Evolutionary conservation across 2,797 vertebrate species (phyloP).

Genomic region (Octomys mimax): DNA sequence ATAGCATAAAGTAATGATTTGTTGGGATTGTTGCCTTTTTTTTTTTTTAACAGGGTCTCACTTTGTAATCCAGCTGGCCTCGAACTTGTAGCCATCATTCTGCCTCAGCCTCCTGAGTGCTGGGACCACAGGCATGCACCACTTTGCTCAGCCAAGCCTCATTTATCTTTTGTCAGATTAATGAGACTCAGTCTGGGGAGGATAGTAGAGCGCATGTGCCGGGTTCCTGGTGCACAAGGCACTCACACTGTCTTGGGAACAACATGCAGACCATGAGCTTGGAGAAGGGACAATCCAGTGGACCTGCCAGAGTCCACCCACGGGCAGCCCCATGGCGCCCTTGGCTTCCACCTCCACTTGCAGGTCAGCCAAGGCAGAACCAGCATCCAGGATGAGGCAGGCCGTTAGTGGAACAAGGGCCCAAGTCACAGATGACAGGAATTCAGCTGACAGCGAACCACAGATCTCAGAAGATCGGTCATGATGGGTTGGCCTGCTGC

Average conservation of each 20-base stretch:
- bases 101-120: background rate
- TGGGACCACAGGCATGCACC: background rate
- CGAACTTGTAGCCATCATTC: background rate
- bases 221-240: background rate
- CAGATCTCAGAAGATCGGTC: conserved; percentile 3
- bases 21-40: background rate
- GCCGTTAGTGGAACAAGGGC: background rate
- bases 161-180: background rate
- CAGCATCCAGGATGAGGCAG: background rate
- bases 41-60: background rate
- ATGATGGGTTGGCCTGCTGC: background rate
- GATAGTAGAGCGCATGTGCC: background rate
- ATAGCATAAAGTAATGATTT: background rate
- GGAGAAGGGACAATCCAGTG: background rate
- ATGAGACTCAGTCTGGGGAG: background rate
- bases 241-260: too few species aligned
- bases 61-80: background rate
- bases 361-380: background rate
- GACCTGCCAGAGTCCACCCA: background rate
- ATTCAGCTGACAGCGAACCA: background rate
- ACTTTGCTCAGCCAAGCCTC: too few species aligned
- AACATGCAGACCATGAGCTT: background rate
- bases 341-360: background rate
- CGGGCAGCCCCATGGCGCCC: background rate
- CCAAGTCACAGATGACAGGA: background rate